A percentile compares a stretch with the other conserved stretches of the same genome.
Evolutionary conservation across 1,140 invertebrate species (phyloP).

Genomic region (Drosophila setifemur): DNA sequence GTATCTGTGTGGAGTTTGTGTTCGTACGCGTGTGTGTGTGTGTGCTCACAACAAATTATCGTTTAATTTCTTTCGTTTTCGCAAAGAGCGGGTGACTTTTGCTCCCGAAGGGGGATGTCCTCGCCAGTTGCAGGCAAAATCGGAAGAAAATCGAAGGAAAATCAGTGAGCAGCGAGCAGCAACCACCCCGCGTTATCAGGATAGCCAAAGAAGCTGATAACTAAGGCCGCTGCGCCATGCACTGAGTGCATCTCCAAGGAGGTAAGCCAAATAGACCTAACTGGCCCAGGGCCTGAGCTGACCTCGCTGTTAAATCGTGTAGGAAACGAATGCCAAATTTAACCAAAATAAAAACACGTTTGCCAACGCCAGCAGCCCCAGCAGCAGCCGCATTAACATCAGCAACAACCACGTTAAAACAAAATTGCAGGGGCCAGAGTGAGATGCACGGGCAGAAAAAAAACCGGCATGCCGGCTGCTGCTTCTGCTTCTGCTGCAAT

Average conservation of each 20-base stretch:
- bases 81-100: slow-evolving; percentile 60
- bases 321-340: slow-evolving; percentile 62
- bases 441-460: slow-evolving; percentile 10
- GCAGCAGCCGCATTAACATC: background rate
- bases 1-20: slow-evolving; percentile 9
- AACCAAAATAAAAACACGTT: slow-evolving; percentile 64
- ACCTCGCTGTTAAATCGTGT: slow-evolving; percentile 48
- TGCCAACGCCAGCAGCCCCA: slow-evolving; percentile 64
- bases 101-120: slow-evolving; percentile 24
- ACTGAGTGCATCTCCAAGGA: slow-evolving; percentile 27
- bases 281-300: slow-evolving; percentile 14
- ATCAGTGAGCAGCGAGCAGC: too few relatives aligned
- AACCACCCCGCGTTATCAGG: slow-evolving; percentile 37
- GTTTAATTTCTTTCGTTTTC: slow-evolving; percentile 73
- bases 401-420: slow-evolving; percentile 45
- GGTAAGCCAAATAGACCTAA: slow-evolving; percentile 43
- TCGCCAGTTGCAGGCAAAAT: background rate
- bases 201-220: slow-evolving; percentile 33
- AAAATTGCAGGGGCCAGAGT: slow-evolving; percentile 49
- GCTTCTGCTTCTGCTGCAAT: slow-evolving; percentile 37
- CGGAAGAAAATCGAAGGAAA: background rate
- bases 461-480: slow-evolving; percentile 60
- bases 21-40: slow-evolving; percentile 12
- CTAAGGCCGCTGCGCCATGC: slow-evolving; percentile 40
- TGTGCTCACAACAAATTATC: slow-evolving; percentile 68